These are phyloP conservation scores for Parasteatoda tepidariorum DNA, from an alignment of 1,140 invertebrate species.

Conservation along the genomic window DNA sequence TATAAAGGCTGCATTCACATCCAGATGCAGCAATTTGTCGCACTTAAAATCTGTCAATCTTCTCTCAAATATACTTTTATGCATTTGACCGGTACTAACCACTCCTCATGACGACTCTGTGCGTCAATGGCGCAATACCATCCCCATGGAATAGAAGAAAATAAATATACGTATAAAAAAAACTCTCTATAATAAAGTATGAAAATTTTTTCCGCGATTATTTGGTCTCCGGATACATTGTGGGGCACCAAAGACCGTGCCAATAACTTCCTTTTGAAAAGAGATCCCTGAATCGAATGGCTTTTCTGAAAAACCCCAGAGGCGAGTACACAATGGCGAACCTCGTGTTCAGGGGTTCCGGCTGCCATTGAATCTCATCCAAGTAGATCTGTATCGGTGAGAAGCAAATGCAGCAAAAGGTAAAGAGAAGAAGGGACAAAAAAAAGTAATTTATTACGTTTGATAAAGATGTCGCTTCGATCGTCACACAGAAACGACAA, in stretches of 20 bases:
- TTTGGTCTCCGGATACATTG: background rate
- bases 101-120: background rate
- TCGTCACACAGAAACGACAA: constrained; percentile 27
- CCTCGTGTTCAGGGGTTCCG: constrained; percentile 29
- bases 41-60: background rate
- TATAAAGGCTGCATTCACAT: no score
- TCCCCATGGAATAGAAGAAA: background rate
- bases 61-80: background rate
- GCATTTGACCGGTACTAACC: background rate
- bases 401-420: constrained; percentile 4
- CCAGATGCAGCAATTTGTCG: background rate
- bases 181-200: background rate
- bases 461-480: constrained; percentile 55
- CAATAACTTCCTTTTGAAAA: constrained; percentile 23
- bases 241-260: constrained; percentile 34
- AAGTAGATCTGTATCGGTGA: constrained; percentile 24
- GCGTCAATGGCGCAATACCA: background rate
- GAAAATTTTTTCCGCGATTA: background rate
- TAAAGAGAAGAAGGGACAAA: background rate
- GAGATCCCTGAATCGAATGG: constrained; percentile 20
- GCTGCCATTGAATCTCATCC: constrained; percentile 5
- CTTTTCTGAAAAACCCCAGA: constrained; percentile 33
- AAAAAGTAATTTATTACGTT: constrained; percentile 52
- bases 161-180: background rate
- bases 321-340: background rate